Percentiles rank a stretch among this genome's conserved stretches.
These are phyloP conservation scores for Gnathonemus longibarbis DNA, from an alignment of 2,113 vertebrate genomes.

Conservation along the genomic window DNA sequence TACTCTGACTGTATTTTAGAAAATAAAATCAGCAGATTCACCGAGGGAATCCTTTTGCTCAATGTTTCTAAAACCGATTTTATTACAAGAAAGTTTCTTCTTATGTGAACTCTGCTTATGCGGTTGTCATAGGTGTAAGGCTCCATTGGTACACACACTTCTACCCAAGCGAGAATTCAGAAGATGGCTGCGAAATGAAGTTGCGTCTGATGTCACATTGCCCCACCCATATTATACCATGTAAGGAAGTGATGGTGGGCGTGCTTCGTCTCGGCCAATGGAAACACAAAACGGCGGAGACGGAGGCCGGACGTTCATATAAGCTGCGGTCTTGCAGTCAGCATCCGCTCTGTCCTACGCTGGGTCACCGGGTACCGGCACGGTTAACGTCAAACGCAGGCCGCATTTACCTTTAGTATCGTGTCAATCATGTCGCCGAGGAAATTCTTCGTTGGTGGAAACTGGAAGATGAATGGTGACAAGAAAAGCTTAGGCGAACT, in stretches of 20 bases:
- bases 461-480: slow-evolving; percentile 98
- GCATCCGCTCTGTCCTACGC: neutral
- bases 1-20: neutral
- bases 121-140: neutral
- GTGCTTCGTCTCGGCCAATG: neutral
- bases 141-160: neutral
- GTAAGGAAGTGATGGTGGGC: slow-evolving; percentile 18
- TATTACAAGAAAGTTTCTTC: neutral
- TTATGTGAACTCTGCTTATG: neutral
- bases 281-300: neutral
- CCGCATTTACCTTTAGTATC: neutral
- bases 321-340: neutral
- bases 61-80: neutral
- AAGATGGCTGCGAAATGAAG: slow-evolving; percentile 19
- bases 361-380: neutral
- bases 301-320: slow-evolving; percentile 7
- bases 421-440: slow-evolving; percentile 71
- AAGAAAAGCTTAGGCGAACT: slow-evolving; percentile 85
- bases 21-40: neutral
- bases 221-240: neutral
- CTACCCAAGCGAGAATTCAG: neutral
- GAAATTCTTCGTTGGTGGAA: slow-evolving; percentile 94
- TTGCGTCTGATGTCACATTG: neutral
- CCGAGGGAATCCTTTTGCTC: neutral
- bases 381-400: neutral